Percentiles rank a stretch among this genome's conserved stretches.
phyloP scores from a whole-genome alignment of 2,888 invertebrate species.

The Cabera pusaria region DNA sequence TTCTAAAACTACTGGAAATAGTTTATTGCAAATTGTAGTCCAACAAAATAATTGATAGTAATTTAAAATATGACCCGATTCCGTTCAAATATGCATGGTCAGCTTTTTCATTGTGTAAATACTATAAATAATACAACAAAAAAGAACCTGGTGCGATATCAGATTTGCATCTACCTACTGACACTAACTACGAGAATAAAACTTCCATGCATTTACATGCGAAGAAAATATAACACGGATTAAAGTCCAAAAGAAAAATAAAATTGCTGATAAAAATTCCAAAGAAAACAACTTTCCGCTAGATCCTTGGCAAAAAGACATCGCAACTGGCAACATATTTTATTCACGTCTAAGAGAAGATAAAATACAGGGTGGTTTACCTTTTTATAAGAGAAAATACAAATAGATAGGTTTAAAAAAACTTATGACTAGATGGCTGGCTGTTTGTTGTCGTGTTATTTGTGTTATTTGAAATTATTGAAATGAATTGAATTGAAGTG shows the following conservation, averaged over 20 bases:
- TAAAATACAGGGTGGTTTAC: constrained; percentile 65
- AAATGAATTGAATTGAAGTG: too few species aligned
- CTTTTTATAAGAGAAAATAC: too few species aligned
- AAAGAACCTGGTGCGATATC: neutral
- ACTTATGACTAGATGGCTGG: too few species aligned
- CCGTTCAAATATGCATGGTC: constrained; percentile 2
- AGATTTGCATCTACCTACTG: neutral
- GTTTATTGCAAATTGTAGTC: too few species aligned
- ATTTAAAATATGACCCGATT: too few species aligned
- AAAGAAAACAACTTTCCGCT: constrained; percentile 10
- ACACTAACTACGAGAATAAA: constrained; percentile 2
- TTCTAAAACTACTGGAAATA: neutral
- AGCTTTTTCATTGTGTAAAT: neutral
- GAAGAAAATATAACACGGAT: too few species aligned
- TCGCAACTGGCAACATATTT: constrained; percentile 37
- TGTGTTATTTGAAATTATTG: too few species aligned
- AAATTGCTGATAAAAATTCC: constrained; percentile 6
- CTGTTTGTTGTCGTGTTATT: too few species aligned
- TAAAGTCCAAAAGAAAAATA: too few species aligned
- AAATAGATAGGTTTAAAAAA: constrained; percentile 9
- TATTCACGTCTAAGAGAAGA: constrained; percentile 19
- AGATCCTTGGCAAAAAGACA: constrained; percentile 18
- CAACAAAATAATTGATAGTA: too few species aligned
- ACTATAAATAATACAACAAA: neutral
- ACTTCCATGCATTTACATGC: constrained; percentile 13